Conservation (phyloP, 2,888 invertebrate species). For the Tridacna crocea region DNA sequence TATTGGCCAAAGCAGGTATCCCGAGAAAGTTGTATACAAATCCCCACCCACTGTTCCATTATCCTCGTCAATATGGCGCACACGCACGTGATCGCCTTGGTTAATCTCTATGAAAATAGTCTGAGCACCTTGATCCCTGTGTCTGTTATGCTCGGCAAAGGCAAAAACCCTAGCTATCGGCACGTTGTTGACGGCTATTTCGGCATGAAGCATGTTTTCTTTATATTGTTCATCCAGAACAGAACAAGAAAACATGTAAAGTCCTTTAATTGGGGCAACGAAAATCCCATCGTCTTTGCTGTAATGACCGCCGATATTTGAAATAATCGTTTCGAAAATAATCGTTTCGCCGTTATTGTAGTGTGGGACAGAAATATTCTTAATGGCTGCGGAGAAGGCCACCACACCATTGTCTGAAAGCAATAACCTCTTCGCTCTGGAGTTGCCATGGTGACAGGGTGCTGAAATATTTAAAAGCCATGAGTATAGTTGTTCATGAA, state of each 20-base stretch:
- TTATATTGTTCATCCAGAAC: background rate
- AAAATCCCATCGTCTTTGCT: background rate
- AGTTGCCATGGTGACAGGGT: too few relatives aligned
- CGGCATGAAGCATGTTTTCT: slow-evolving; percentile 31
- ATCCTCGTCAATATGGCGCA: slow-evolving; percentile 25
- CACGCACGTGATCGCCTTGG: slow-evolving; percentile 32
- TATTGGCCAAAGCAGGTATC: slow-evolving; percentile 29
- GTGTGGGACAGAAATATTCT: background rate
- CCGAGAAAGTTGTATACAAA: slow-evolving; percentile 42
- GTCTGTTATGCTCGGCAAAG: slow-evolving; percentile 9
- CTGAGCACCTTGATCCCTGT: slow-evolving; percentile 45
- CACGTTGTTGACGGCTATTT: slow-evolving; percentile 30
- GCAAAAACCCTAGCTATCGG: slow-evolving; percentile 35
- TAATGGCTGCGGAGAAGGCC: slow-evolving; percentile 1
- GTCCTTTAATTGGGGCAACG: background rate
- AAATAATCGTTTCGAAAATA: background rate
- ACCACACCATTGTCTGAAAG: background rate
- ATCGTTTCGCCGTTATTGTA: background rate
- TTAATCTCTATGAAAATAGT: slow-evolving; percentile 32
- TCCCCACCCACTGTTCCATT: slow-evolving; percentile 38
- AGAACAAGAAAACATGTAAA: slow-evolving; percentile 8
- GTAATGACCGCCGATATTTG: background rate
- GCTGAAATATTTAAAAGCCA: too few relatives aligned
- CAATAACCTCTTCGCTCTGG: too few relatives aligned
- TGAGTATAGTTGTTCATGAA: too few relatives aligned